Conservation (phyloP, 2,888 invertebrate species). For the Myopa tessellatipennis region DNA sequence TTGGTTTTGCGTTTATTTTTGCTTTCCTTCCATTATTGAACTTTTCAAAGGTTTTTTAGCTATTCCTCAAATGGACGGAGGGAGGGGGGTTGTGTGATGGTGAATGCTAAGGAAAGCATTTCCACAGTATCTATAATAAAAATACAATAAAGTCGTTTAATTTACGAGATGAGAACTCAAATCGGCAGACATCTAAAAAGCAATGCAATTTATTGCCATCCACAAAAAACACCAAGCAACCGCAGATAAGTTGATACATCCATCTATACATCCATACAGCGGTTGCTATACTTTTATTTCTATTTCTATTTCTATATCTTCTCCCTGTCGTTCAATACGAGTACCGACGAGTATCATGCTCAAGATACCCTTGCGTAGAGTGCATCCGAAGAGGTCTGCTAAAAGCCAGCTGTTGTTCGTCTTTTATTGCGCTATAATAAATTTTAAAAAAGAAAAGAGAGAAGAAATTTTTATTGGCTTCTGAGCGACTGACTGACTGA, state of each 20-base stretch:
- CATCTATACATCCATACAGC: neutral
- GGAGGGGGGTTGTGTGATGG: too few relatives aligned
- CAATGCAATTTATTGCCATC: neutral
- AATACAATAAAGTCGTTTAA: too few relatives aligned
- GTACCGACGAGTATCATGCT: neutral
- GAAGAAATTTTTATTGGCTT: neutral
- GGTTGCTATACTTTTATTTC: neutral
- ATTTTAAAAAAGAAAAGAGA: neutral
- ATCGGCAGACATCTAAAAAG: neutral
- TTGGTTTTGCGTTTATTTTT: too few relatives aligned
- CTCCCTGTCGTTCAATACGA: too few relatives aligned
- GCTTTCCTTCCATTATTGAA: too few relatives aligned
- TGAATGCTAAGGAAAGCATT: too few relatives aligned
- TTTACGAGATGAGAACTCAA: too few relatives aligned
- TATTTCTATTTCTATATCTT: neutral
- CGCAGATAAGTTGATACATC: neutral
- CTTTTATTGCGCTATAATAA: slow-evolving; percentile 6
- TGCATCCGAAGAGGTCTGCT: neutral
- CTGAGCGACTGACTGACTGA: neutral
- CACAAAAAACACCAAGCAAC: neutral
- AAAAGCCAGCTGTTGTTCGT: neutral
- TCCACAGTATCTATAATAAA: too few relatives aligned
- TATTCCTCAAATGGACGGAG: too few relatives aligned
- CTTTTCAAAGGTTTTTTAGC: too few relatives aligned
- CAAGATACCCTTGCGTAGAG: neutral